A percentile compares a stretch with the other conserved stretches of the same genome.
phyloP scores from a whole-genome alignment of 2,888 invertebrate species.

The Odontocerum albicorne region DNA sequence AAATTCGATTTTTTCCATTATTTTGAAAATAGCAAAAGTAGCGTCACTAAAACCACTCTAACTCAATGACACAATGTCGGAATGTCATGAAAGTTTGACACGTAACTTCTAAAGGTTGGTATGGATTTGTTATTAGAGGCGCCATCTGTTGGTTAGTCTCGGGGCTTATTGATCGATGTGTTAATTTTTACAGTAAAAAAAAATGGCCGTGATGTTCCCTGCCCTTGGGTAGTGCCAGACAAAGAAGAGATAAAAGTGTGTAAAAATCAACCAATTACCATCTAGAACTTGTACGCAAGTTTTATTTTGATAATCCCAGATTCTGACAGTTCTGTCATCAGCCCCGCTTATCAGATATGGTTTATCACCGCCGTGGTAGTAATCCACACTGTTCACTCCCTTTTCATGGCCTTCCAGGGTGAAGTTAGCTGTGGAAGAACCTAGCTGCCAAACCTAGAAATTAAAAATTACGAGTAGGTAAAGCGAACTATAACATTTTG shows the following conservation, averaged over 20 bases:
- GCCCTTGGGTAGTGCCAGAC: not conserved
- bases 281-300: slow-evolving; percentile 98
- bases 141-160: too few relatives aligned
- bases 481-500: not conserved
- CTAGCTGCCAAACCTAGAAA: slow-evolving; percentile 90
- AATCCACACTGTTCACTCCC: slow-evolving; percentile 98
- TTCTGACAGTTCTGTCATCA: slow-evolving; percentile 96
- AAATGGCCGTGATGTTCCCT: not conserved
- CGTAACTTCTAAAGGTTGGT: too few relatives aligned
- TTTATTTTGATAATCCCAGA: slow-evolving; percentile 99
- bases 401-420: slow-evolving; percentile 98
- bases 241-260: not conserved
- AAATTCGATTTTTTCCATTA: too few relatives aligned
- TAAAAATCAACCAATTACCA: too few relatives aligned
- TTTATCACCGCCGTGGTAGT: slow-evolving; percentile 98
- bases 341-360: slow-evolving; percentile 99
- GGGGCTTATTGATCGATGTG: too few relatives aligned
- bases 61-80: too few relatives aligned
- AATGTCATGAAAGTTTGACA: too few relatives aligned
- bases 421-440: slow-evolving; percentile 96
- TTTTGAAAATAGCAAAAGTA: too few relatives aligned
- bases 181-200: not conserved
- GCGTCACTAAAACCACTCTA: too few relatives aligned
- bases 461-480: slow-evolving; percentile 1
- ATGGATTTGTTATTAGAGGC: too few relatives aligned